These are phyloP conservation scores for Episyrphus balteatus DNA, from an alignment of 1,140 invertebrate species.

Conservation along the genomic window DNA sequence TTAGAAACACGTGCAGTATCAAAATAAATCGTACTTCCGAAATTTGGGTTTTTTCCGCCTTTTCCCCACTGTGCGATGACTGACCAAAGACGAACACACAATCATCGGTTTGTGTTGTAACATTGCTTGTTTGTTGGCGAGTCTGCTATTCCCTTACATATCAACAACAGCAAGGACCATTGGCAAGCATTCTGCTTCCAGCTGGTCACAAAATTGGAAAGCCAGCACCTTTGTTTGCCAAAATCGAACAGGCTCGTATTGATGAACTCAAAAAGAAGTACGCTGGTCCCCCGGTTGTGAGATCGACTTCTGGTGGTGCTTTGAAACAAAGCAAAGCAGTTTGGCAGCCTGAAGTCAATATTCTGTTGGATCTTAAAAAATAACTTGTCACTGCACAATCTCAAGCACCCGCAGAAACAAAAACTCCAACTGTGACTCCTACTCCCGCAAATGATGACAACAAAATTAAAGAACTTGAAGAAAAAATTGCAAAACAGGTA, in stretches of 20 bases:
- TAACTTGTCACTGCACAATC: conserved; percentile 46
- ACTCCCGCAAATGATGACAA: conserved; percentile 13
- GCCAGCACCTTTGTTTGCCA: conserved; percentile 75
- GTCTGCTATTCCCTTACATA: conserved; percentile 86
- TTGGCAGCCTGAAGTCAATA: too few relatives aligned
- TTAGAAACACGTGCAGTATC: too few relatives aligned
- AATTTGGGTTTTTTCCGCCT: too few relatives aligned
- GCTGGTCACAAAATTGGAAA: conserved; percentile 83
- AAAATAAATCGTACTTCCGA: too few relatives aligned
- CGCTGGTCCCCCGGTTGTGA: conserved; percentile 47
- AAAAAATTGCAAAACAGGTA: conserved; percentile 47
- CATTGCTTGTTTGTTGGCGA: conserved; percentile 68
- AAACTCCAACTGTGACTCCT: conserved; percentile 1
- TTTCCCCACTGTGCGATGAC: too few relatives aligned
- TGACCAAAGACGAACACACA: too few relatives aligned
- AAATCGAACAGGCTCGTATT: conserved; percentile 64
- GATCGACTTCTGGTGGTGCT: not conserved
- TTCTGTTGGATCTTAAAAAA: conserved; percentile 61
- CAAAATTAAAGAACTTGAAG: too few relatives aligned
- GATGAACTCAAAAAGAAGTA: conserved; percentile 68
- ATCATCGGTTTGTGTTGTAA: conserved; percentile 81
- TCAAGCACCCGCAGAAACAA: conserved; percentile 28
- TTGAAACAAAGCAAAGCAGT: too few relatives aligned
- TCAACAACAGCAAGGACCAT: conserved; percentile 57
- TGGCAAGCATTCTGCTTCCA: conserved; percentile 53